Evolutionary conservation across 2,797 vertebrate species (phyloP), one percentile per base, ranked within the genome.

Genomic region (Capromys pilorides): DNA sequence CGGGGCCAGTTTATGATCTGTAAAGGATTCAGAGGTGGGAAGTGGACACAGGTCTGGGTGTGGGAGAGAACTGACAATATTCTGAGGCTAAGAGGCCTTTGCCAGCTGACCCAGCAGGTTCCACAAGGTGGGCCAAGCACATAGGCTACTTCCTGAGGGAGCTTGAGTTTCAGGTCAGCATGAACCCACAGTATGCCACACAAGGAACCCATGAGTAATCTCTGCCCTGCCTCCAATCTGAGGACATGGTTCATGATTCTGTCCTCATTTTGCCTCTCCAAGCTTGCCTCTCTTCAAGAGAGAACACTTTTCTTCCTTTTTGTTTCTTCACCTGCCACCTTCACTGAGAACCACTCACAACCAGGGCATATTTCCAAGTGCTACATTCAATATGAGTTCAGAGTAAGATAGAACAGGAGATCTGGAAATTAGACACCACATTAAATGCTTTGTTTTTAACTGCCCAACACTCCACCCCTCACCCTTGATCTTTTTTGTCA

Each of bases 121-220:
- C 28, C 28, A 3, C 6, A 4, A 7, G 0, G 18, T 22, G 24
- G 36, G 4, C 59, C 11, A 28, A 64, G 69, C 18, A n/a, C 41
- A 31, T 0, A 2, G 61, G 36, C 26, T 67, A 2, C 80, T 64
- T 71, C 54, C 83, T 69, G 0, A 18, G 31, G 88, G 73, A 85
- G 36, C 31, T 75, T 2, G 77, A 18, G 4, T 14, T 16, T 24
- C 8, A 3, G 1, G 10, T 84, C 18, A 6, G 75, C 51, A 1
- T 0, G 4, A 28, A 33, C 73, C 66, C 36, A 4, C 14, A 33
- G 5, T 5, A 33, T 0, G 0, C 62, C 36, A 33, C 2, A 0
- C 0, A 28, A 28, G 45, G 7, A 26, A 39, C 54, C 14, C 2
- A 11, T 10, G 28, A 19, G 39, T 0, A 54, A 67, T 24, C 49